Conservation (phyloP, 2,888 invertebrate species). For the Spicauda simplicius region DNA sequence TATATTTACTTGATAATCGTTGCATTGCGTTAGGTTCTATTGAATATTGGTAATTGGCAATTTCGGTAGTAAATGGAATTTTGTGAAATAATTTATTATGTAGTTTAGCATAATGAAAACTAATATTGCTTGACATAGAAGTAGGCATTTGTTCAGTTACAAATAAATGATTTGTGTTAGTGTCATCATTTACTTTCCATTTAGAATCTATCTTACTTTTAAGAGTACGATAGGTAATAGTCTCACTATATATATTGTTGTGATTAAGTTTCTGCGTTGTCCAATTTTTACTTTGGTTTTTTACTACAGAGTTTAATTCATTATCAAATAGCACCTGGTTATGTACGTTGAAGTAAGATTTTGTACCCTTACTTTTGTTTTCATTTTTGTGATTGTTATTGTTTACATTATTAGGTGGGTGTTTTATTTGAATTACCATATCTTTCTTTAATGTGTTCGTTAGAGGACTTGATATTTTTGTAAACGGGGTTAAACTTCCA, state of each 20-base stretch:
- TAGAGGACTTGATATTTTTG: too few species aligned
- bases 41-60: too few species aligned
- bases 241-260: background rate
- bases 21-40: too few species aligned
- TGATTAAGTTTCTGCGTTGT: background rate
- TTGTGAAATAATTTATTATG: too few species aligned
- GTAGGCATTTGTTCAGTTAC: too few species aligned
- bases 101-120: too few species aligned
- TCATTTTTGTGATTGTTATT: background rate
- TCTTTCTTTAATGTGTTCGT: too few species aligned
- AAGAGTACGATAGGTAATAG: background rate
- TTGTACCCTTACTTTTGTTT: background rate
- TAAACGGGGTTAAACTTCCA: background rate
- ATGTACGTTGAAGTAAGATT: background rate
- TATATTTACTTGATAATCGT: too few species aligned
- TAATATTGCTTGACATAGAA: too few species aligned
- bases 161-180: too few species aligned
- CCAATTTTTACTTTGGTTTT: background rate
- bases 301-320: background rate
- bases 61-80: too few species aligned
- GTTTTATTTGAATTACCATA: background rate
- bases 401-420: background rate
- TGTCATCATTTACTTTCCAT: too few species aligned
- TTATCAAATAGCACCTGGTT: background rate
- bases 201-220: background rate